phyloP scores from a whole-genome alignment of 1,140 invertebrate genomes.

The Octopus sinensis region DNA sequence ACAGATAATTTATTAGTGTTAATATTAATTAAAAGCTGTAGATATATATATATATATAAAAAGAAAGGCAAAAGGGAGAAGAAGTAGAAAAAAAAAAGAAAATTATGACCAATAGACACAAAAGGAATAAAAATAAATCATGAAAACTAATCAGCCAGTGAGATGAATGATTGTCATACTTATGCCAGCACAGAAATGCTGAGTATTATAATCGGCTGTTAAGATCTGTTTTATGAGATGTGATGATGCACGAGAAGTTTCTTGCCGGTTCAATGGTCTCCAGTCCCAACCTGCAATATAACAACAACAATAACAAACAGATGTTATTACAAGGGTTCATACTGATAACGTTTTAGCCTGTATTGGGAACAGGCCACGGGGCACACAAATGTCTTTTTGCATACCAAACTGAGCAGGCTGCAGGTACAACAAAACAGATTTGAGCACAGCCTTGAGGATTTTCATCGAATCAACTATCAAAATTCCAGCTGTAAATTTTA shows the following conservation, averaged over 20 bases:
- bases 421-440: too few relatives aligned
- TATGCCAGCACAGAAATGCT: slow-evolving; percentile 51
- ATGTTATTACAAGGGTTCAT: too few relatives aligned
- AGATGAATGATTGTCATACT: slow-evolving; percentile 34
- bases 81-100: neutral
- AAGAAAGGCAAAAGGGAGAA: neutral
- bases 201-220: slow-evolving; percentile 38
- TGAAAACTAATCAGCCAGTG: neutral
- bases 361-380: too few relatives aligned
- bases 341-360: too few relatives aligned
- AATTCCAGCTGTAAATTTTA: too few relatives aligned
- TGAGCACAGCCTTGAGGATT: too few relatives aligned
- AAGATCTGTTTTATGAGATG: slow-evolving; percentile 48
- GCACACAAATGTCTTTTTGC: too few relatives aligned
- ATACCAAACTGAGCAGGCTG: too few relatives aligned
- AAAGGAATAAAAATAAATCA: neutral
- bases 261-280: slow-evolving; percentile 39
- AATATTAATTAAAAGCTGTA: neutral
- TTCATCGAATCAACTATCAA: too few relatives aligned
- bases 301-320: neutral
- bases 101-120: neutral
- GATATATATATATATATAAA: neutral
- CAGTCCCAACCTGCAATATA: slow-evolving; percentile 48
- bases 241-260: slow-evolving; percentile 33
- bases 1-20: neutral